These are phyloP conservation scores for Azemiops feae DNA, from an alignment of 2,113 vertebrate species.

Conservation along the genomic window DNA sequence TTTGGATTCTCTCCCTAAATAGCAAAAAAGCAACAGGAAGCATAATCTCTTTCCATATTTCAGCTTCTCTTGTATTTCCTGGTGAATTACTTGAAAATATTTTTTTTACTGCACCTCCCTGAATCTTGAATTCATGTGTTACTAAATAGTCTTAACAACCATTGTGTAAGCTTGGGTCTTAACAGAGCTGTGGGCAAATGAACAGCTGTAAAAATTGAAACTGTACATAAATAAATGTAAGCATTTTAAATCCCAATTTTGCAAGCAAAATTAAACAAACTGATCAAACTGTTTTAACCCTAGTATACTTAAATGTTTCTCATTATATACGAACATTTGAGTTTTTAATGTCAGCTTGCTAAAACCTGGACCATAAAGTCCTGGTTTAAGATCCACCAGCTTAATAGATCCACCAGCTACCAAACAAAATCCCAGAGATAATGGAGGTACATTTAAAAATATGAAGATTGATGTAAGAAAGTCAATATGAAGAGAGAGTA, in stretches of 20 bases:
- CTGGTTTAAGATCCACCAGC: not conserved
- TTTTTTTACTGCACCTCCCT: slow-evolving; percentile 5
- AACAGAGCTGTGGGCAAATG: not conserved
- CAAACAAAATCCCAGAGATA: not conserved
- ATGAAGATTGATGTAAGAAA: not conserved
- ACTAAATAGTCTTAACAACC: slow-evolving; percentile 29
- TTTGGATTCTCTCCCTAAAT: not conserved
- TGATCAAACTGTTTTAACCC: not conserved
- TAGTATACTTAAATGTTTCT: not conserved
- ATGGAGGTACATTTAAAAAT: not conserved
- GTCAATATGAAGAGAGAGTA: not conserved
- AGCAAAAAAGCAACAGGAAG: slow-evolving; percentile 4
- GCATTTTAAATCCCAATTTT: not conserved
- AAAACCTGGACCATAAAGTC: not conserved
- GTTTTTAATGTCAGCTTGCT: not conserved
- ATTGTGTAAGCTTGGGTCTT: slow-evolving; percentile 12
- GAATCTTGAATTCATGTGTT: slow-evolving; percentile 1
- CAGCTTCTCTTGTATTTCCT: slow-evolving; percentile 3
- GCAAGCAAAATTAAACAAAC: not conserved
- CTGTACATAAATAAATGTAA: not conserved
- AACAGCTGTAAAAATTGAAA: not conserved
- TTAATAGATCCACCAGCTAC: not conserved
- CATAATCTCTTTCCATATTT: slow-evolving; percentile 15
- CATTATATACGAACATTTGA: not conserved
- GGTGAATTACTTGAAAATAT: slow-evolving; percentile 29